Conservation (phyloP, 2,113 vertebrate genomes). For the Hystrix brachyura region DNA sequence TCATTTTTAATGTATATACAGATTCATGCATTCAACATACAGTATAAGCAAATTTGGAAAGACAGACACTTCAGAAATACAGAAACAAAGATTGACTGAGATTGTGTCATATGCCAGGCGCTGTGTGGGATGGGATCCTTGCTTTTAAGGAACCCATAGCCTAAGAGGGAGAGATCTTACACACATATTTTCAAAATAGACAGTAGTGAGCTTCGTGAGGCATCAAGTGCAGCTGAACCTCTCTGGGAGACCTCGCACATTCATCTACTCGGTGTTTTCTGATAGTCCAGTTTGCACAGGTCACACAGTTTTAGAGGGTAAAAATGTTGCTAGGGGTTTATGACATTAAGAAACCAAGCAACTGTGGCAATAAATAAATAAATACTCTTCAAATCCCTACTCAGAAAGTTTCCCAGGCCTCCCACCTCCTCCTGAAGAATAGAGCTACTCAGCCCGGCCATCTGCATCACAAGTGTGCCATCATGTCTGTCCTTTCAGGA, state of each 20-base stretch:
- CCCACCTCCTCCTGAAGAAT: background rate
- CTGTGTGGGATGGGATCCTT: background rate
- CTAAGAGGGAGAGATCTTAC: background rate
- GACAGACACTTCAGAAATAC: background rate
- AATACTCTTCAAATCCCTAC: background rate
- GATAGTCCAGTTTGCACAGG: background rate
- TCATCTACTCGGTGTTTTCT: background rate
- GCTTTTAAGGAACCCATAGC: background rate
- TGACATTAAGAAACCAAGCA: slow-evolving; percentile 29
- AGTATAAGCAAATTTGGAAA: background rate
- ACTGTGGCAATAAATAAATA: background rate
- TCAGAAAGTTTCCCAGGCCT: background rate
- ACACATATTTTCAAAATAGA: background rate
- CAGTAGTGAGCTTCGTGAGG: background rate
- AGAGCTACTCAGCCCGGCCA: background rate
- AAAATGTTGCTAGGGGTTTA: background rate
- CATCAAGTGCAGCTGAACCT: background rate
- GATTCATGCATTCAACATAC: background rate
- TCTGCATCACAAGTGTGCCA: background rate
- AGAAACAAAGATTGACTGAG: slow-evolving; percentile 16
- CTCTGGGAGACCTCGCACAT: background rate
- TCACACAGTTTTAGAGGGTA: background rate
- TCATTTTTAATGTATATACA: background rate
- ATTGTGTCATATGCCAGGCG: background rate
- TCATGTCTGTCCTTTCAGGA: no score